phyloP scores from a whole-genome alignment of 2,113 vertebrate genomes.

The Colinus virginianus region DNA sequence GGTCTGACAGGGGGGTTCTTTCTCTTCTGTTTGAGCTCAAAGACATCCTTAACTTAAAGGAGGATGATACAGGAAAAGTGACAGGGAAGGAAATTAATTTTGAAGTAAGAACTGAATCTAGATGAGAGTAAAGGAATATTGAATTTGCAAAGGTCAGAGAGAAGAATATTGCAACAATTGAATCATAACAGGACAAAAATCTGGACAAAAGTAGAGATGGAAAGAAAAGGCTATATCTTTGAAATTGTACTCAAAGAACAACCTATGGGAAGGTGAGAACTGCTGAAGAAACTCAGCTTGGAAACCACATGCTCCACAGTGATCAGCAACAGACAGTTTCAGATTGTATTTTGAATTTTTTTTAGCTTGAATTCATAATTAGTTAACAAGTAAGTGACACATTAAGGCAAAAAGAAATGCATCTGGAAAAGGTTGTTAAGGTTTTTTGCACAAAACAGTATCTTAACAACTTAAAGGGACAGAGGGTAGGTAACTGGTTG shows the following conservation, averaged over 20 bases:
- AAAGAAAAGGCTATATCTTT: neutral
- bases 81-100: slow-evolving; percentile 16
- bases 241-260: neutral
- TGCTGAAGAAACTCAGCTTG: neutral
- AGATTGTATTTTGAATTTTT: neutral
- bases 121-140: slow-evolving; percentile 7
- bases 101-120: slow-evolving; percentile 13
- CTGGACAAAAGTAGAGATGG: neutral
- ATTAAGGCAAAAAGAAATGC: neutral
- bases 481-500: neutral
- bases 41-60: neutral
- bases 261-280: neutral
- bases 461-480: neutral
- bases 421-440: neutral
- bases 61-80: neutral
- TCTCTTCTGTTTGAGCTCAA: neutral
- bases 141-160: slow-evolving; percentile 51
- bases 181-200: neutral
- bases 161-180: slow-evolving; percentile 11
- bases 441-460: neutral
- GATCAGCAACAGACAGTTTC: neutral
- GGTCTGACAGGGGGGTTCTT: neutral
- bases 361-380: neutral
- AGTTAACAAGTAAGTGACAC: neutral
- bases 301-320: neutral